phyloP scores from a whole-genome alignment of 37 sponge, comb jelly and placozoan genomes.

The Halisarca cf. caerulea region DNA sequence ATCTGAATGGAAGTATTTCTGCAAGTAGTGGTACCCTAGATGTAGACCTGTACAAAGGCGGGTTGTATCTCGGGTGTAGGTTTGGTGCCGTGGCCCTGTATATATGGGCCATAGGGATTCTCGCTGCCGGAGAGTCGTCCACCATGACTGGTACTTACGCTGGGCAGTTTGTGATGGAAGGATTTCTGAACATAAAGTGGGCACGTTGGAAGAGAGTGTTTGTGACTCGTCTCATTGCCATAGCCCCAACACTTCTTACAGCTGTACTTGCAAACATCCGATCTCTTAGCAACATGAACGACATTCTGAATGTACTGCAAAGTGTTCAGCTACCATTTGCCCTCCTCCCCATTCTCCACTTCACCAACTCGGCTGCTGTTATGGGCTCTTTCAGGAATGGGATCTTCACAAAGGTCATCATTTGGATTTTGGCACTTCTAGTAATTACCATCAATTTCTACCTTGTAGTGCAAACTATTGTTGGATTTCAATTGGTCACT shows the following conservation, averaged over 20 bases:
- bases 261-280: constrained; percentile 64
- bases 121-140: constrained; percentile 94
- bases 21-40: constrained; percentile 19
- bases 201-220: constrained; percentile 91
- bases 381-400: constrained; percentile 82
- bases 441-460: constrained; percentile 75
- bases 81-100: constrained; percentile 57
- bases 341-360: constrained; percentile 81
- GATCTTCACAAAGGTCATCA: constrained; percentile 29
- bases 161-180: constrained; percentile 98
- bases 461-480: constrained; percentile 35
- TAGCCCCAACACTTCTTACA: constrained; percentile 79
- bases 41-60: constrained; percentile 64
- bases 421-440: constrained; percentile 62
- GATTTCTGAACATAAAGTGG: constrained; percentile 90
- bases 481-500: not conserved
- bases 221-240: constrained; percentile 83
- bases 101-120: constrained; percentile 90
- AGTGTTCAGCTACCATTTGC: constrained; percentile 90
- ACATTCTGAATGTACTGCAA: constrained; percentile 88
- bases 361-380: constrained; percentile 61
- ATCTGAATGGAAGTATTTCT: constrained; percentile 18
- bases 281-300: constrained; percentile 69
- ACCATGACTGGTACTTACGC: constrained; percentile 99
- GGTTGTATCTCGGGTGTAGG: constrained; percentile 60